Percentiles rank a stretch among this genome's conserved stretches.
phyloP scores from a whole-genome alignment of 2,797 vertebrate genomes.

The Megalops cyprinoides region DNA sequence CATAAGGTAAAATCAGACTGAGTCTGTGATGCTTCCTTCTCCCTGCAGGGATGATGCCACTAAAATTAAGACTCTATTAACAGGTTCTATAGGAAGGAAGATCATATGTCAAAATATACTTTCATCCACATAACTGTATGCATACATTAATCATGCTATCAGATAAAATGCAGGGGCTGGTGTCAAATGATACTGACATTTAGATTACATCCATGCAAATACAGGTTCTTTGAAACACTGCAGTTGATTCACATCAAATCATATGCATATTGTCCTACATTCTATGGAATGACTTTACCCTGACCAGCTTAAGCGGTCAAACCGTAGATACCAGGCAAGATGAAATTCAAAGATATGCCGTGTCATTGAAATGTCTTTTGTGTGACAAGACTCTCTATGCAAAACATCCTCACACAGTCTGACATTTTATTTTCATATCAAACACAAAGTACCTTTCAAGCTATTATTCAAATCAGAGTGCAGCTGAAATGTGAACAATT shows the following conservation, averaged over 20 bases:
- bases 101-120: too few relatives aligned
- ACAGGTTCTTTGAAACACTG: too few relatives aligned
- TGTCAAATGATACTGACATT: background rate
- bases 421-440: background rate
- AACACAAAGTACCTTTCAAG: background rate
- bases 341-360: background rate
- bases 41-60: background rate
- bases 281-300: background rate
- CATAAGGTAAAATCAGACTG: too few relatives aligned
- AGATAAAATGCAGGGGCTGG: background rate
- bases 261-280: background rate
- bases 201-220: background rate
- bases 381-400: background rate
- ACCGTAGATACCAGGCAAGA: too few relatives aligned
- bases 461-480: background rate
- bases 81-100: background rate
- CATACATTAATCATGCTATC: background rate
- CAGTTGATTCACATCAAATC: background rate
- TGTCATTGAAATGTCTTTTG: slow-evolving; percentile 5
- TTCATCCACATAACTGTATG: too few relatives aligned
- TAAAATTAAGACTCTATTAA: background rate
- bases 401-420: background rate
- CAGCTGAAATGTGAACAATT: background rate
- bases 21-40: background rate
- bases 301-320: background rate